Percentiles rank a stretch among this genome's conserved stretches.
Evolutionary conservation across 2,113 vertebrate species (phyloP).

Genomic region (Ascaphus truei): DNA sequence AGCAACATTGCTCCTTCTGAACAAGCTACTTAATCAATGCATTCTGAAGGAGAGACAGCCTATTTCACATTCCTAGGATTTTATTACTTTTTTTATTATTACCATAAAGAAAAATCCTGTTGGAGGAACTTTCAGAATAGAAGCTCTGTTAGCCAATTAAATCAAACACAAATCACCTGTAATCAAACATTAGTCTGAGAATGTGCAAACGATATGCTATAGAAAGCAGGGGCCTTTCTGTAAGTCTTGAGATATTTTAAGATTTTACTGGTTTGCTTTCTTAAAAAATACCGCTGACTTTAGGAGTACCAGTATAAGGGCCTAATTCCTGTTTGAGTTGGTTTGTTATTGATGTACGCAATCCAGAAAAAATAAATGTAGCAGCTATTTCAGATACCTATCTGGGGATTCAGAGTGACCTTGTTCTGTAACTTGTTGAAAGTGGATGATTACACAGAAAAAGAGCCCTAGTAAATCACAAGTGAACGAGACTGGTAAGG

Average conservation of each 20-base stretch:
- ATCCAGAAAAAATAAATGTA: slow-evolving; percentile 24
- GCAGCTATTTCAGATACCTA: slow-evolving; percentile 15
- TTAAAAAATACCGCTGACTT: slow-evolving; percentile 18
- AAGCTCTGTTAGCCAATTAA: not conserved
- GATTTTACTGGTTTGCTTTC: slow-evolving; percentile 30
- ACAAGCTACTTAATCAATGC: not conserved
- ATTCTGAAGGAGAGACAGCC: not conserved
- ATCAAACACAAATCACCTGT: slow-evolving; percentile 15
- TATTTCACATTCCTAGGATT: not conserved
- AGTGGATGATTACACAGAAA: not conserved
- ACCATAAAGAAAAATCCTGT: not conserved
- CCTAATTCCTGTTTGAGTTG: slow-evolving; percentile 3
- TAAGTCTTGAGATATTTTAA: slow-evolving; percentile 8
- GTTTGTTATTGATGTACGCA: slow-evolving; percentile 19
- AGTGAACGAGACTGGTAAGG: too few species aligned
- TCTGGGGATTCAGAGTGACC: slow-evolving; percentile 9
- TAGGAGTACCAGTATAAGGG: not conserved
- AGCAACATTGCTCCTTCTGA: too few species aligned
- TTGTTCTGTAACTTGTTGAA: slow-evolving; percentile 14
- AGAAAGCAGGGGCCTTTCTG: not conserved
- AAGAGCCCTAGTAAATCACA: not conserved
- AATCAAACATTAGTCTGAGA: slow-evolving; percentile 18
- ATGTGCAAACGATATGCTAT: slow-evolving; percentile 22
- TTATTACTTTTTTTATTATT: not conserved
- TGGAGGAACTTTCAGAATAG: not conserved